These are phyloP conservation scores for Stegodyphus dumicola DNA, from an alignment of 1,140 invertebrate species.

Conservation along the genomic window DNA sequence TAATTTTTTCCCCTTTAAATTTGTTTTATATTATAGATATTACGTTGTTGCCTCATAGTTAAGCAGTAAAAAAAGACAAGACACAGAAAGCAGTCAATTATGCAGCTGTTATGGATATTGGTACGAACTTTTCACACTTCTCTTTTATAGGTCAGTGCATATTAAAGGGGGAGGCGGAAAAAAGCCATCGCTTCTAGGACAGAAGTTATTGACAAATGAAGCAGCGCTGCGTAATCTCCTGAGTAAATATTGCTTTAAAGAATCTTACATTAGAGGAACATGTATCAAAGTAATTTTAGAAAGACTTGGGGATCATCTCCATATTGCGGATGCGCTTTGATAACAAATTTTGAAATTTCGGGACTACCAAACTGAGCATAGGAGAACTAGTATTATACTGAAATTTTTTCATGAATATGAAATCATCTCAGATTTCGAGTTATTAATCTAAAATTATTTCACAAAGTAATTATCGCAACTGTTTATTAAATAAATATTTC, in stretches of 20 bases:
- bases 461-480: too few relatives aligned
- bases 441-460: too few relatives aligned
- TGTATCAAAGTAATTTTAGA: slow-evolving; percentile 48
- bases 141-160: slow-evolving; percentile 29
- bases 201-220: slow-evolving; percentile 59
- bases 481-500: too few relatives aligned
- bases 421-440: too few relatives aligned
- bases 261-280: slow-evolving; percentile 58
- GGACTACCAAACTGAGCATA: too few relatives aligned
- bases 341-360: too few relatives aligned
- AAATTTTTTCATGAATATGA: too few relatives aligned
- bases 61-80: neutral
- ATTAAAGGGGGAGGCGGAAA: slow-evolving; percentile 19
- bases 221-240: slow-evolving; percentile 40
- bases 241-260: slow-evolving; percentile 57
- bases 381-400: too few relatives aligned
- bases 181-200: slow-evolving; percentile 36
- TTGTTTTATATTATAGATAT: neutral
- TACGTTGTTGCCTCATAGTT: neutral
- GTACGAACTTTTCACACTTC: slow-evolving; percentile 13
- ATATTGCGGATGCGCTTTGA: neutral
- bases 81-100: slow-evolving; percentile 38
- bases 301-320: slow-evolving; percentile 2
- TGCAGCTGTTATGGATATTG: slow-evolving; percentile 48
- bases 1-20: too few relatives aligned